Conservation (phyloP, 2,113 vertebrate species). For the Chaetops frenatus region DNA sequence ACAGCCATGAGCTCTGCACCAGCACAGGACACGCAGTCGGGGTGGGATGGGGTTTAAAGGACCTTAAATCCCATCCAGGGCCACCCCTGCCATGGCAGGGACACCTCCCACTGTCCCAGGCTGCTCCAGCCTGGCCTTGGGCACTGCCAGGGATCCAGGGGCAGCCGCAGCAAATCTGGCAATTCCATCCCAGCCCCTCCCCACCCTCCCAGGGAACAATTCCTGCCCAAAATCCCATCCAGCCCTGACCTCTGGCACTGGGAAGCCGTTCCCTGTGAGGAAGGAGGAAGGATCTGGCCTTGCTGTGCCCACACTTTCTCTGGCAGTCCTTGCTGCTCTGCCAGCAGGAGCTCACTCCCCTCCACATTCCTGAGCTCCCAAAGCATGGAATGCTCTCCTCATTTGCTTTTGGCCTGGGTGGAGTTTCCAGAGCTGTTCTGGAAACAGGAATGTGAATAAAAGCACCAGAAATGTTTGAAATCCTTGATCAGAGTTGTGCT, state of each 20-base stretch:
- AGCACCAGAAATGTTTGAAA: not conserved
- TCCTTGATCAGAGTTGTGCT: not conserved
- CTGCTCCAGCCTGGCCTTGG: not conserved
- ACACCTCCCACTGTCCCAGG: not conserved
- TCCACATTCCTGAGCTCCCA: not conserved
- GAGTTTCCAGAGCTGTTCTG: not conserved
- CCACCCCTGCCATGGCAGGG: not conserved
- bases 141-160: not conserved
- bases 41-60: not conserved
- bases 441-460: not conserved
- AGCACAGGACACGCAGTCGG: accelerated
- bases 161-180: not conserved
- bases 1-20: not conserved
- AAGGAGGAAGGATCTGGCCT: not conserved
- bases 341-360: not conserved
- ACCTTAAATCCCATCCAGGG: not conserved
- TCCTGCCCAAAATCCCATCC: not conserved
- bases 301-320: not conserved
- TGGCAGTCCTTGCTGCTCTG: not conserved
- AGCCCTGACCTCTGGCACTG: not conserved
- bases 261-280: not conserved
- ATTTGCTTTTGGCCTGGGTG: not conserved
- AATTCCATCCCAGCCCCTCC: not conserved
- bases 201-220: not conserved
- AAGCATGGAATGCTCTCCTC: not conserved